Evolutionary conservation across 2,888 invertebrate species (phyloP).

Genomic region (Teinopalpus imperialis): DNA sequence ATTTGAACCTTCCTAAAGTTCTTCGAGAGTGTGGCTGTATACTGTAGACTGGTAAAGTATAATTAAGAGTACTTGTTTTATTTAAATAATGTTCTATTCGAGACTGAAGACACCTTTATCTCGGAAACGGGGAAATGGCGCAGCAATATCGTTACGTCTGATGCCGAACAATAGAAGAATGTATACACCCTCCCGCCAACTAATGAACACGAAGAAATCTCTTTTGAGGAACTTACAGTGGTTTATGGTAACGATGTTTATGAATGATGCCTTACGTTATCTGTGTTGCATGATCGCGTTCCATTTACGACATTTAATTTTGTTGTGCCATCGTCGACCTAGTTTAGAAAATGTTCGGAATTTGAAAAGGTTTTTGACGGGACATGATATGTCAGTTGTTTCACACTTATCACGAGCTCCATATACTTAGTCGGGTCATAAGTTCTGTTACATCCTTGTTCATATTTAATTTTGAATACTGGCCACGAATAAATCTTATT

Average conservation of each 20-base stretch:
- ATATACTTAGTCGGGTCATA: too few relatives aligned
- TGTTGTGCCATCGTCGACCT: slow-evolving; percentile 28
- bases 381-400: slow-evolving; percentile 19
- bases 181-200: slow-evolving; percentile 49
- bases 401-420: too few relatives aligned
- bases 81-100: slow-evolving; percentile 49
- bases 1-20: slow-evolving; percentile 23
- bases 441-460: too few relatives aligned
- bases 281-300: slow-evolving; percentile 21
- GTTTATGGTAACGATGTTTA: slow-evolving; percentile 36
- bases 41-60: slow-evolving; percentile 26
- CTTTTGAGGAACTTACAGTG: slow-evolving; percentile 38
- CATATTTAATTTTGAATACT: too few relatives aligned
- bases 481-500: too few relatives aligned
- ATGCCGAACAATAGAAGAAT: slow-evolving; percentile 51
- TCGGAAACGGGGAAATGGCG: slow-evolving; percentile 53
- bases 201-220: slow-evolving; percentile 50
- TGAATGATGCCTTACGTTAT: slow-evolving; percentile 26
- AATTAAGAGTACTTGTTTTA: slow-evolving; percentile 36
- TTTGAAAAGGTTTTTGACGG: slow-evolving; percentile 27
- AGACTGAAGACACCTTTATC: slow-evolving; percentile 59
- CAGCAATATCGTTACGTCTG: slow-evolving; percentile 61
- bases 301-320: slow-evolving; percentile 32
- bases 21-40: slow-evolving; percentile 18
- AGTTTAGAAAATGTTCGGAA: slow-evolving; percentile 29